These are phyloP conservation scores for Orchesella cincta DNA, from an alignment of 1,140 invertebrate species.

Conservation along the genomic window DNA sequence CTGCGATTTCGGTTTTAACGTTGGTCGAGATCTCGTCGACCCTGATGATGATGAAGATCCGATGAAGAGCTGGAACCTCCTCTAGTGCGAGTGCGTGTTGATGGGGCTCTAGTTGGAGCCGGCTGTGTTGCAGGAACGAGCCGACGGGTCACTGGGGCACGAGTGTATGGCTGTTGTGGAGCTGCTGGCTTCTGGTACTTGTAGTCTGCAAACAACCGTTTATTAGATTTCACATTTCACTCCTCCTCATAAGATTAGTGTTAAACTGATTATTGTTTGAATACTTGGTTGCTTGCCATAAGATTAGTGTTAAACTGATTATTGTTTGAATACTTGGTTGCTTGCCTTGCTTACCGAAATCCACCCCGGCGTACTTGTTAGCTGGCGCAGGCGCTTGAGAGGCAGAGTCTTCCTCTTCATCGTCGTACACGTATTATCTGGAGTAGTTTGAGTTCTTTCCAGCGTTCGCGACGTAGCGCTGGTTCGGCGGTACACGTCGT, in stretches of 20 bases:
- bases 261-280: no score
- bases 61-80: constrained; percentile 3
- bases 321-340: no score
- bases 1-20: constrained; percentile 82
- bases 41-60: constrained; percentile 15
- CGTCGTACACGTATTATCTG: no score
- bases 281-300: no score
- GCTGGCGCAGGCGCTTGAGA: no score
- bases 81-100: constrained; percentile 53
- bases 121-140: background rate
- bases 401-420: no score
- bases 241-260: no score
- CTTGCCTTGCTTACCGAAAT: no score
- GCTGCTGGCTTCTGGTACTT: constrained; percentile 50
- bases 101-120: background rate
- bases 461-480: constrained; percentile 44
- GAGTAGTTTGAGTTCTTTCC: constrained; percentile 16
- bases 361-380: no score
- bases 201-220: no score
- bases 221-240: no score
- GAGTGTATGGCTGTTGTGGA: constrained; percentile 21
- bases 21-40: constrained; percentile 68
- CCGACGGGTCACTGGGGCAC: constrained; percentile 14
- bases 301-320: no score
- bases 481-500: constrained; percentile 38